A percentile compares a stretch with the other conserved stretches of the same genome.
These are phyloP conservation scores for Chironomus striatipennis DNA, from an alignment of 1,140 invertebrate species.

Conservation along the genomic window DNA sequence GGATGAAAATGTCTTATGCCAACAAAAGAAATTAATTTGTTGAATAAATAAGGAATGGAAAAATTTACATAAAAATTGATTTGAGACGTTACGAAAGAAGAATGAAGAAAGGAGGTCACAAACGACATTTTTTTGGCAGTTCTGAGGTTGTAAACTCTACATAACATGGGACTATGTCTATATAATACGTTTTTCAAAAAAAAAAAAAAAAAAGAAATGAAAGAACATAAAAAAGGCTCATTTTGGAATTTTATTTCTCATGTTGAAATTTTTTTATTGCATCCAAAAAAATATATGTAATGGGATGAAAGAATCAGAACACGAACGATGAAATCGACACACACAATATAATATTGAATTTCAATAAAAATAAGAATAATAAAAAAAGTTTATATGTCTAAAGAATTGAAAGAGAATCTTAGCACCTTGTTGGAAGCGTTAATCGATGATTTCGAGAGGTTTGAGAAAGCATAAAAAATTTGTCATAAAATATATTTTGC, in stretches of 20 bases:
- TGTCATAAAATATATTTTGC: too few species aligned
- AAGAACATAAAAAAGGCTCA: conserved; percentile 8
- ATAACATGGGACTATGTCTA: neutral
- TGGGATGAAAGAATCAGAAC: conserved; percentile 2
- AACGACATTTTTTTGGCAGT: neutral
- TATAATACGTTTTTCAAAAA: too few species aligned
- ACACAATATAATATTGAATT: conserved; percentile 19
- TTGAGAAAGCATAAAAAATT: too few species aligned
- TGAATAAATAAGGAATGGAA: neutral
- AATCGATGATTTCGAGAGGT: too few species aligned
- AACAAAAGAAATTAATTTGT: neutral
- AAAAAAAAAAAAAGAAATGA: neutral
- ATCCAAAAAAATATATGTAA: neutral
- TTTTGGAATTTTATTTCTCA: conserved; percentile 14
- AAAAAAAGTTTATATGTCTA: neutral
- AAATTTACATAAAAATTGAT: conserved; percentile 14
- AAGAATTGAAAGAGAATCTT: neutral
- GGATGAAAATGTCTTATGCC: too few species aligned
- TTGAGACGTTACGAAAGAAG: neutral
- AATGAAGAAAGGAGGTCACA: neutral
- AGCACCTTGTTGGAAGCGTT: too few species aligned
- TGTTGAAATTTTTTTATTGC: neutral
- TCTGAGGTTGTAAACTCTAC: too few species aligned
- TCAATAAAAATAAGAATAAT: conserved; percentile 17
- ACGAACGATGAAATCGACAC: neutral